Percentiles rank a stretch among this genome's conserved stretches.
Conservation (phyloP, 2,113 vertebrate genomes). For the Elgaria multicarinata region DNA sequence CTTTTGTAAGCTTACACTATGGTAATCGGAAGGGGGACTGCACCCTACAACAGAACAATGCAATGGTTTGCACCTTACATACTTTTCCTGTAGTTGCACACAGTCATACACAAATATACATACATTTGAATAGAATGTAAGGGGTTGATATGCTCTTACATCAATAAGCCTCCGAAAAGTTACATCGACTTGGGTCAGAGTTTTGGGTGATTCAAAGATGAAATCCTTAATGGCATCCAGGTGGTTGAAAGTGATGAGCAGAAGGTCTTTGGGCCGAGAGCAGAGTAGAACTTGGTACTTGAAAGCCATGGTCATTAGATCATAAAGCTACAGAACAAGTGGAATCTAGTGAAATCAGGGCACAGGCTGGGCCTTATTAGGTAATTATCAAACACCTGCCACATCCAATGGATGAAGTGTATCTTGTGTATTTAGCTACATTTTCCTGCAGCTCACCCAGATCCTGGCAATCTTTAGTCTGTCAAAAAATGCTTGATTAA, state of each 20-base stretch:
- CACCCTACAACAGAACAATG: not conserved
- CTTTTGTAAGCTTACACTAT: not conserved
- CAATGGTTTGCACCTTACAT: not conserved
- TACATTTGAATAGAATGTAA: not conserved
- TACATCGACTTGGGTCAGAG: conserved; percentile 92
- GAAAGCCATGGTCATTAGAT: conserved; percentile 99
- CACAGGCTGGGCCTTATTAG: fast-evolving
- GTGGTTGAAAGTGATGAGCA: conserved; percentile 96
- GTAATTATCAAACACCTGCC: not conserved
- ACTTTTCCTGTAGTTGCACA: not conserved
- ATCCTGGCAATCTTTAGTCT: not conserved
- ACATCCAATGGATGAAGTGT: not conserved
- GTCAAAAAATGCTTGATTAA: not conserved
- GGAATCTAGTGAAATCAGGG: not conserved
- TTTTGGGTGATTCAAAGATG: conserved; percentile 86
- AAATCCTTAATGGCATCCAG: conserved; percentile 97
- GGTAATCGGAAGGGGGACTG: not conserved
- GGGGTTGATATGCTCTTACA: conserved; percentile 72
- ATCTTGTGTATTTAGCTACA: not conserved
- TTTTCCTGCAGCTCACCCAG: not conserved
- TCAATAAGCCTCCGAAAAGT: conserved; percentile 88
- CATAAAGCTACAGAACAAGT: conserved; percentile 84
- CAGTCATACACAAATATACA: not conserved
- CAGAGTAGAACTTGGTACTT: conserved; percentile 97
- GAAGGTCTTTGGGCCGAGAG: conserved; percentile 91